Percentiles rank a stretch among this genome's conserved stretches.
Evolutionary conservation across 2,888 invertebrate genomes (phyloP).

Genomic region (Neoscelio sp.): DNA sequence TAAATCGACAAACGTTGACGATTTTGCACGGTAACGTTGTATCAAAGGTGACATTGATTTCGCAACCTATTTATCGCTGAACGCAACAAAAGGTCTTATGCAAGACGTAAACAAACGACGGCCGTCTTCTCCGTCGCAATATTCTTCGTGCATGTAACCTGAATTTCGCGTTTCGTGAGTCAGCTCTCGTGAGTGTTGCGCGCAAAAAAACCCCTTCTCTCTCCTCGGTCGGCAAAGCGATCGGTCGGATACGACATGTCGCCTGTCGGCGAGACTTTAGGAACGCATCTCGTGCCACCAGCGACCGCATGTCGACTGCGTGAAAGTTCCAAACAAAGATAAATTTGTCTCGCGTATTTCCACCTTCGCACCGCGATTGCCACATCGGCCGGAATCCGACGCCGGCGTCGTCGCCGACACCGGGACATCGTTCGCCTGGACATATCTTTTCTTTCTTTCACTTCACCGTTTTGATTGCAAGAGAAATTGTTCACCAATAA

Average conservation of each 20-base stretch:
- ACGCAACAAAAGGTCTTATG: conserved; percentile 64
- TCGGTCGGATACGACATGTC: conserved; percentile 68
- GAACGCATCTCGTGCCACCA: conserved; percentile 66
- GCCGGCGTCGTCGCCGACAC: conserved; percentile 36
- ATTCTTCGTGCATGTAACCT: conserved; percentile 57
- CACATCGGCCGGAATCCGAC: conserved; percentile 68
- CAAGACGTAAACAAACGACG: conserved; percentile 61
- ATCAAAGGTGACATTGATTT: conserved; percentile 52
- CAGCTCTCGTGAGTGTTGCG: conserved; percentile 58
- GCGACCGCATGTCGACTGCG: conserved; percentile 74
- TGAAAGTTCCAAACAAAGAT: conserved; percentile 80
- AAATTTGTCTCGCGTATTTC: conserved; percentile 76
- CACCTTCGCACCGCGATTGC: conserved; percentile 71
- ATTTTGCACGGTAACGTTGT: conserved; percentile 23
- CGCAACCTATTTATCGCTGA: conserved; percentile 60
- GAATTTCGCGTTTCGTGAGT: conserved; percentile 70
- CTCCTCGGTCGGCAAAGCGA: conserved; percentile 59
- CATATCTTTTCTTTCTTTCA: conserved; percentile 26
- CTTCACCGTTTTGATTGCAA: conserved; percentile 19
- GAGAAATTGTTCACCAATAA: conserved; percentile 33
- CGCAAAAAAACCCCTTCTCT: conserved; percentile 49
- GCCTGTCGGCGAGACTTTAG: conserved; percentile 69
- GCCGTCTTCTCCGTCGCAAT: conserved; percentile 46
- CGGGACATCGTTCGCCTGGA: conserved; percentile 22
- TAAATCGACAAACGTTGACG: conserved; percentile 20